phyloP scores from a whole-genome alignment of 2,113 vertebrate genomes.

The Gymnocephalus cernua region DNA sequence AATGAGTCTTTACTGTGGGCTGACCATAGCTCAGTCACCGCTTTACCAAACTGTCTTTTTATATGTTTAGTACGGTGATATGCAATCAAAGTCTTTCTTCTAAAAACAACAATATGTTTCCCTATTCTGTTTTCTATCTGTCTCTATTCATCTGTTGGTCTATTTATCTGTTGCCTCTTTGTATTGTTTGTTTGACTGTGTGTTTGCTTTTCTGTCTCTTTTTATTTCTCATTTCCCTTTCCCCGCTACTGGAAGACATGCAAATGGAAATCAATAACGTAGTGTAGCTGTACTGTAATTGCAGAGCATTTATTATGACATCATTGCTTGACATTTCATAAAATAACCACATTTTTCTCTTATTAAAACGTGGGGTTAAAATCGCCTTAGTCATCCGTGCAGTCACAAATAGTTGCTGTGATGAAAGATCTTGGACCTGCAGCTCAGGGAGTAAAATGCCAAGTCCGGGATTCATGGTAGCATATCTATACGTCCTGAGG shows the following conservation, averaged over 20 bases:
- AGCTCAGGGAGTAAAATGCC: constrained; percentile 52
- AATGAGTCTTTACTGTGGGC: constrained; percentile 1
- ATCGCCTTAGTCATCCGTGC: background rate
- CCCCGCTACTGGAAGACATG: background rate
- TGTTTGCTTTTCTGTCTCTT: constrained; percentile 21
- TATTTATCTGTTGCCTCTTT: constrained; percentile 55
- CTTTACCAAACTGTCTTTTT: constrained; percentile 12
- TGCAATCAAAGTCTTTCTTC: constrained; percentile 26
- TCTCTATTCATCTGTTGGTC: constrained; percentile 49
- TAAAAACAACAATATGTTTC: constrained; percentile 24
- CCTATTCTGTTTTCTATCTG: constrained; percentile 18
- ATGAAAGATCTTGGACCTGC: constrained; percentile 37
- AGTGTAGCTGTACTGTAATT: background rate
- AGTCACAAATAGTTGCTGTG: constrained; percentile 41
- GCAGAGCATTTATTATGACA: constrained; percentile 8
- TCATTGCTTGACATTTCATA: constrained; percentile 20
- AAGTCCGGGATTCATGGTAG: constrained; percentile 35
- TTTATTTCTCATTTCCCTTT: constrained; percentile 34
- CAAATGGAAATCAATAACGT: constrained; percentile 31
- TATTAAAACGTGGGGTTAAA: constrained; percentile 17
- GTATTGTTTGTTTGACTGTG: constrained; percentile 34
- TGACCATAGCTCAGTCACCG: background rate
- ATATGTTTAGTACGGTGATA: constrained; percentile 1
- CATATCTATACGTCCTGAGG: constrained; percentile 53
- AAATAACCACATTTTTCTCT: constrained; percentile 19